Percentiles rank a stretch among this genome's conserved stretches.
phyloP scores from a whole-genome alignment of 2,797 vertebrate species.

The Perodicticus potto region DNA sequence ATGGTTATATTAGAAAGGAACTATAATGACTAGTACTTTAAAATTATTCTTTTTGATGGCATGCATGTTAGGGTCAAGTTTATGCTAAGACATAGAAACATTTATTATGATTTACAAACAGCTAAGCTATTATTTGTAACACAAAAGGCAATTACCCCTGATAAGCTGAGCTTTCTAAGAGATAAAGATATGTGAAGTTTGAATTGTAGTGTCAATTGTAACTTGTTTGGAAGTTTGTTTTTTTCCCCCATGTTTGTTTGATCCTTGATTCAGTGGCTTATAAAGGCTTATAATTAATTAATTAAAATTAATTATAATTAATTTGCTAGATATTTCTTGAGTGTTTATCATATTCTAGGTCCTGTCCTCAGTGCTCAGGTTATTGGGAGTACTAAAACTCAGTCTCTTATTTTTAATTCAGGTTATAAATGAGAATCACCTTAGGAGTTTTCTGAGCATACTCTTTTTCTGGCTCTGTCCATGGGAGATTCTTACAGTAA shows the following conservation, averaged over 20 bases:
- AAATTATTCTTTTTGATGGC: slow-evolving; percentile 22
- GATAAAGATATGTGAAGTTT: background rate
- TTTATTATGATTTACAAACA: slow-evolving; percentile 7
- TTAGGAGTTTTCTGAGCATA: background rate
- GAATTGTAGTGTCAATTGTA: background rate
- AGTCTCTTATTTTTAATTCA: background rate
- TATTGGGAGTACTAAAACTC: slow-evolving; percentile 11
- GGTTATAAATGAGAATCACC: background rate
- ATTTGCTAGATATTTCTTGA: slow-evolving; percentile 9
- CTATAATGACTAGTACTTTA: slow-evolving; percentile 30
- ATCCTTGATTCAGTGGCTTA: background rate
- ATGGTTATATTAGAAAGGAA: slow-evolving; percentile 25
- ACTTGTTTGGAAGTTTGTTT: slow-evolving; percentile 27
- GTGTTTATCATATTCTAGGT: background rate
- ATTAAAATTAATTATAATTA: background rate
- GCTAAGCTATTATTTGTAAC: background rate
- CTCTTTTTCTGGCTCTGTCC: background rate
- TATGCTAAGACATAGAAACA: slow-evolving; percentile 35
- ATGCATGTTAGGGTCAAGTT: slow-evolving; percentile 39
- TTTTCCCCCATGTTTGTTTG: background rate
- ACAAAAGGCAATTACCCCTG: background rate
- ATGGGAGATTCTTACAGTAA: background rate
- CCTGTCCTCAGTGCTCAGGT: background rate
- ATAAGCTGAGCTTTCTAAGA: slow-evolving; percentile 33
- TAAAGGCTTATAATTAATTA: background rate